phyloP scores from a whole-genome alignment of 2,113 vertebrate genomes.

The Perccottus glenii region DNA sequence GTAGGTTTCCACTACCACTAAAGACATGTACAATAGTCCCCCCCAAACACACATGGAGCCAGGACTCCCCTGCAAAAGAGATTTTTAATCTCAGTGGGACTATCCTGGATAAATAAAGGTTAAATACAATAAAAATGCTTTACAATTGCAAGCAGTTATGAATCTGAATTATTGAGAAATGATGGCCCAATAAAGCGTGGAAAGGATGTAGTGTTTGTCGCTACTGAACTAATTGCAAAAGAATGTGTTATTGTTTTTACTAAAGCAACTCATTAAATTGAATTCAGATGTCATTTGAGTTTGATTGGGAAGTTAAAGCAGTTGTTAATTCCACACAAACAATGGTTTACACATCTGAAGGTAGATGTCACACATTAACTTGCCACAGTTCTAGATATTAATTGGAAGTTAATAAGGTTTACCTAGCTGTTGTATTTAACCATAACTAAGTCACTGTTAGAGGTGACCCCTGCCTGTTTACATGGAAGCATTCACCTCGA shows the following conservation, averaged over 20 bases:
- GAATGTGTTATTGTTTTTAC: not conserved
- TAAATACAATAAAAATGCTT: no score
- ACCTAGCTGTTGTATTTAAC: constrained; percentile 8
- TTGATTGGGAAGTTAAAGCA: no score
- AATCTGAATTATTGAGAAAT: not conserved
- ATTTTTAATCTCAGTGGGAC: no score
- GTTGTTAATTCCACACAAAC: no score
- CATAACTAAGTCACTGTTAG: not conserved
- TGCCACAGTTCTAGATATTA: not conserved
- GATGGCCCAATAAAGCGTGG: constrained; percentile 33
- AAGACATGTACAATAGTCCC: no score
- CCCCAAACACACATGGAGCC: no score
- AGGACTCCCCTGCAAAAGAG: no score
- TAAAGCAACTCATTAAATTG: constrained; percentile 1
- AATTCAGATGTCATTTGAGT: not conserved
- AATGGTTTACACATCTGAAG: no score
- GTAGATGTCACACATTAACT: not conserved
- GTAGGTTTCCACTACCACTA: no score
- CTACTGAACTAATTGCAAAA: not conserved
- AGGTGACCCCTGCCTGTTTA: not conserved
- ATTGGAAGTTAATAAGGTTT: constrained; percentile 7
- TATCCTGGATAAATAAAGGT: no score
- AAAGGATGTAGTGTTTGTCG: constrained; percentile 5
- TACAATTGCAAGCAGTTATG: constrained; percentile 20
- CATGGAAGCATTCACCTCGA: not conserved